A percentile compares a stretch with the other conserved stretches of the same genome.
Conservation (phyloP, 2,888 invertebrate species). For the Cerastoderma edule region DNA sequence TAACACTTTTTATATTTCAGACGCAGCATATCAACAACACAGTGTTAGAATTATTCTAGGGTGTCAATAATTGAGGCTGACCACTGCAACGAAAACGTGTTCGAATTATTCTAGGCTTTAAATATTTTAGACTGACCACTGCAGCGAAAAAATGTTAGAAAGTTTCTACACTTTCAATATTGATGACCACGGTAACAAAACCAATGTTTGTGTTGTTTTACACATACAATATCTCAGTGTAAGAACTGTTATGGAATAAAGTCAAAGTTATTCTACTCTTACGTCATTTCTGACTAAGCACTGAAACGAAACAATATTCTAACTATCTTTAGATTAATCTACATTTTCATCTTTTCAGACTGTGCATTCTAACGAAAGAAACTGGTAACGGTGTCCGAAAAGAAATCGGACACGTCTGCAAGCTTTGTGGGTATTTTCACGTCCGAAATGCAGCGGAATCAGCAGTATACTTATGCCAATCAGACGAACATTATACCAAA, state of each 20-base stretch:
- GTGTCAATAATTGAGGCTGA: background rate
- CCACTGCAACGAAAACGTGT: background rate
- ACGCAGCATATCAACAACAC: background rate
- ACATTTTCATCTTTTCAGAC: slow-evolving; percentile 1
- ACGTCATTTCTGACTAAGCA: background rate
- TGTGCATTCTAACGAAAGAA: background rate
- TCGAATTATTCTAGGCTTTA: too few relatives aligned
- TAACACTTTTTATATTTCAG: background rate
- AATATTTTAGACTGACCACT: too few relatives aligned
- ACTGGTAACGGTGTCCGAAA: too few relatives aligned
- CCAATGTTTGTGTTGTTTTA: background rate
- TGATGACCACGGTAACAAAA: background rate
- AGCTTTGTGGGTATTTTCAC: too few relatives aligned
- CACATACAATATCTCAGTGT: background rate
- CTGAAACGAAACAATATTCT: background rate
- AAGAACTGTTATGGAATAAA: background rate
- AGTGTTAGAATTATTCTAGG: background rate
- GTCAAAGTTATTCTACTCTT: background rate
- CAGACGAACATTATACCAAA: too few relatives aligned
- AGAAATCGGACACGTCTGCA: too few relatives aligned
- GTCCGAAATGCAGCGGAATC: too few relatives aligned
- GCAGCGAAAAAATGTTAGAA: too few relatives aligned
- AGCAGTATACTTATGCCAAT: too few relatives aligned
- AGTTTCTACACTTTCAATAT: too few relatives aligned
- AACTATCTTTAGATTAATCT: too few relatives aligned